phyloP scores from a whole-genome alignment of 2,113 vertebrate genomes.

The Lycaon pictus region DNA sequence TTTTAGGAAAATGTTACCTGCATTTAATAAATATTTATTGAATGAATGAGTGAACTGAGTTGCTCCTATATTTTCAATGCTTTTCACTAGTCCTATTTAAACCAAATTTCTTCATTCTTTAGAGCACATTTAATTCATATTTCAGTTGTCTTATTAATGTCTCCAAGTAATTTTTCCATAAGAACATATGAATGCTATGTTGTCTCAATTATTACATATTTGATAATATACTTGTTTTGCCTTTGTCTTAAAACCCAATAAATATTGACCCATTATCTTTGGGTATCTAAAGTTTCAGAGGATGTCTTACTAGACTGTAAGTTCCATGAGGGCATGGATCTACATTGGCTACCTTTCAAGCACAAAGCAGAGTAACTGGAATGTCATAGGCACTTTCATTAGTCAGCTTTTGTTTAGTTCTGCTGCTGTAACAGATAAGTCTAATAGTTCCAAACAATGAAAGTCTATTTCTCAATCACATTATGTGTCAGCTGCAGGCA shows the following conservation, averaged over 20 bases:
- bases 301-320: neutral
- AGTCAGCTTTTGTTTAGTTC: neutral
- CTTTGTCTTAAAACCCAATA: neutral
- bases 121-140: neutral
- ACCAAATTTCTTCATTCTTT: neutral
- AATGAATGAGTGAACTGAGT: neutral
- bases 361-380: neutral
- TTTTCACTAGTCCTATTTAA: neutral
- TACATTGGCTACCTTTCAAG: neutral
- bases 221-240: neutral
- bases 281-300: neutral
- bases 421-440: neutral
- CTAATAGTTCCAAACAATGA: neutral
- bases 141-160: neutral
- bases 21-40: neutral
- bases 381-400: neutral
- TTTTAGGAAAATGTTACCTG: neutral
- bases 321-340: neutral
- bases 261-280: neutral
- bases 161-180: neutral
- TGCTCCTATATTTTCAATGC: neutral
- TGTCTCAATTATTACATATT: neutral
- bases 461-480: neutral
- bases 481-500: neutral
- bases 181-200: neutral